Base-by-base conservation (phyloP, 1,140 invertebrate species). In the Dryas iulia region DNA sequence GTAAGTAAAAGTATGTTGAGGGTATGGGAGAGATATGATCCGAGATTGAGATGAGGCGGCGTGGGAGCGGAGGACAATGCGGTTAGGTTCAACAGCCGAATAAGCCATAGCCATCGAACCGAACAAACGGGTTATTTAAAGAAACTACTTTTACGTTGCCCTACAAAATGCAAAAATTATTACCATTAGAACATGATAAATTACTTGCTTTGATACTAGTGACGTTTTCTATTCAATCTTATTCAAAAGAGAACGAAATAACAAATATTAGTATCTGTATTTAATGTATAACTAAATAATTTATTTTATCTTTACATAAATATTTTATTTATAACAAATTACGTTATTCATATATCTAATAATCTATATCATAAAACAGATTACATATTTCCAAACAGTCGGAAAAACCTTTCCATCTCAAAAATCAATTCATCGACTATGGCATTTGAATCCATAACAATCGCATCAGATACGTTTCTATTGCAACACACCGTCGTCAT, bases 81-180 rank as follows among this genome's bases (percentile, higher is more conserved):
- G 74, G 79, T 69, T 68, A 77, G 74, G 84, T 84, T 87, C 83
- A 85, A 85, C 74, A 86, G 73, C 78, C 84, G 72, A 81, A 81
- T 79, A 78, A 79, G 75, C 78, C 73, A 74, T 76, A 74, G 66
- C 66, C 77, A 73, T 76, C 68, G 68, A 77, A 73, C 63, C 70
- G 65, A 74, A 68, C 59, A 73, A 63, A 73, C 68, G 52, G 68
- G 62, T 68, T 73, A 73, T 68, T 62, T 62, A 69, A 66, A 74
- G 64, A 76, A 74, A 76, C 67, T 59, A 79, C 73, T 72, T 72
- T 71, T 66, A 69, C 70, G 69, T 28, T 59, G 53, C 24, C 56
- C 63, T 64, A 67, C 56, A 53, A 61, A 59, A 62, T 47, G 26
- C 66, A 33, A 33, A 68, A 56, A 60, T 60, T 47, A 39, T 26